Conservation (phyloP, 1,140 invertebrate species). For the Pararge aegeria region DNA sequence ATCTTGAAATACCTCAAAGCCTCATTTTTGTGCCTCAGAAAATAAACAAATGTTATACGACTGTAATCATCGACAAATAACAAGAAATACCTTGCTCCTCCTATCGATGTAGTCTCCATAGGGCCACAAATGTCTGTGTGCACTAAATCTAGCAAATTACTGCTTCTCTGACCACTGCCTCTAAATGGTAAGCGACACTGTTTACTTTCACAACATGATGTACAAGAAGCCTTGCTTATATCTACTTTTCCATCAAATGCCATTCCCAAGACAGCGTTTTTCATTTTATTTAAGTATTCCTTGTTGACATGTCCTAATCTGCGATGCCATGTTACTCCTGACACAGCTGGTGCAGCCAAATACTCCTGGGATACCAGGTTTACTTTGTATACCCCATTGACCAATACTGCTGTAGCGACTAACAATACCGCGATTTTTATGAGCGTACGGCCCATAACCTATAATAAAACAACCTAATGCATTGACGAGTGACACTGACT, state of each 20-base stretch:
- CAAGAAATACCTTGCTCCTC: conserved; percentile 13
- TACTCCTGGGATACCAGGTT: not conserved
- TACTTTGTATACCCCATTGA: conserved; percentile 19
- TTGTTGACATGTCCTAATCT: conserved; percentile 36
- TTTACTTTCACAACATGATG: conserved; percentile 25
- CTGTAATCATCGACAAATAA: conserved; percentile 13
- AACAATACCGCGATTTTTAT: too few species aligned
- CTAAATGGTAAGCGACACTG: conserved; percentile 24
- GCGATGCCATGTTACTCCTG: conserved; percentile 31
- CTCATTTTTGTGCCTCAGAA: conserved; percentile 7
- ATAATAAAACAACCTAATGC: too few species aligned
- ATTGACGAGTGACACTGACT: too few species aligned
- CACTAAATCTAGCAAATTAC: conserved; percentile 31
- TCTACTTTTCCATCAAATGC: conserved; percentile 9
- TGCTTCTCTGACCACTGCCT: conserved; percentile 2
- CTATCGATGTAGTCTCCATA: conserved; percentile 12
- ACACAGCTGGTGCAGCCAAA: not conserved
- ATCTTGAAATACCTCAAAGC: not conserved
- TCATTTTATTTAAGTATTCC: conserved; percentile 22
- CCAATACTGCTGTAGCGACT: conserved; percentile 22
- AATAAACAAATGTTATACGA: conserved; percentile 3
- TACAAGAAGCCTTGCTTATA: conserved; percentile 5
- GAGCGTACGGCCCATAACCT: too few species aligned
- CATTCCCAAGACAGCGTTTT: conserved; percentile 23
- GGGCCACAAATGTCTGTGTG: conserved; percentile 42